Evolutionary conservation across 1,140 invertebrate genomes (phyloP), one percentile per base, ranked within the genome.

Genomic region (Drosophila lowei): DNA sequence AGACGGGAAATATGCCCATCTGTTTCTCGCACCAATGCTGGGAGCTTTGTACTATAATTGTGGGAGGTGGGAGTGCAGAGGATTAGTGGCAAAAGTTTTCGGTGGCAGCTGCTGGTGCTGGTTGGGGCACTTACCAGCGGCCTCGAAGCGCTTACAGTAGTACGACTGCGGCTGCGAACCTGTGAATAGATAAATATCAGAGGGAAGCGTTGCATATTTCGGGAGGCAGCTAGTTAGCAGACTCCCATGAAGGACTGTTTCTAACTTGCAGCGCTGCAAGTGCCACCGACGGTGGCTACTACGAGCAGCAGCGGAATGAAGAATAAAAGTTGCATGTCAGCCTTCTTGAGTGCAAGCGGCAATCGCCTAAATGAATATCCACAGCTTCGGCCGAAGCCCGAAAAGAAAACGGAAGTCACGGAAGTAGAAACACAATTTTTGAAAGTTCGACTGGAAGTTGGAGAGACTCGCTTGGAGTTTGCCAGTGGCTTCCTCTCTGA

Each of bases 311-410:
- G 43, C 47, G 41, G 42, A 8, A 53, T 52, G 64, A 38, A 83
- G 78, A 84, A 65, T 76, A 84, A 73, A 84, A 84, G 76, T 80
- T 77, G 62, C 80, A 79, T 72, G 70, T 43, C 48, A 59, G 21
- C 47, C 57, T 28, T 34, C 34, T 64, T 46, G 52, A 71, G 68
- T 62, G 61, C 23, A 5, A 25, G 65, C 43, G 23, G 50, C 67
- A 72, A 67, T 67, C 62, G 53, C 71, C 56, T 71, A 70, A 70
- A 77, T 57, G 8, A 30, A 30, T 30, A 9, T 64, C 41, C 13
- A 67, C 54, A 74, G 71, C 55, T 54, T 50, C 54, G 18, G 13
- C 46, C n/a, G 50, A 53, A 41, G 53, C 48, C 11, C 41, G 28
- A 48, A 50, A 67, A 67, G 46, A 50, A 52, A 30, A 15, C 42